Evolutionary conservation across 2,888 invertebrate genomes (phyloP).

Genomic region (Drosophila macrospina): DNA sequence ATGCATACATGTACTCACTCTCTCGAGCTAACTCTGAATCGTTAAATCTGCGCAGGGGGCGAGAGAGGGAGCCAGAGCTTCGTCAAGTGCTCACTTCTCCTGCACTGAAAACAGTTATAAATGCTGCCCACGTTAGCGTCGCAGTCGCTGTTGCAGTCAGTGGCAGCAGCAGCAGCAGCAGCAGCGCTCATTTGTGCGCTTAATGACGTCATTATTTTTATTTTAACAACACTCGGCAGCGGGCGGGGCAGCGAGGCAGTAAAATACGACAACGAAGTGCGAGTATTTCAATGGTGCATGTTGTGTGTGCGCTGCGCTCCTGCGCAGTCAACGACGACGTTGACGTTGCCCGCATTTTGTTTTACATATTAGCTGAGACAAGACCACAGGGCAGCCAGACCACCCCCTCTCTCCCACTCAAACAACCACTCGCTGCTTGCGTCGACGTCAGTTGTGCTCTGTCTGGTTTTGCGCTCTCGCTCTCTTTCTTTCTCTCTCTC

Average conservation of each 20-base stretch:
- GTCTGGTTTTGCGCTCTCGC: conserved; percentile 61
- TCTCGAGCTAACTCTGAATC: conserved; percentile 24
- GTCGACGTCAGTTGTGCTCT: conserved; percentile 63
- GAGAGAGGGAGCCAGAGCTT: conserved; percentile 49
- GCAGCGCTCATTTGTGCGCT: conserved; percentile 80
- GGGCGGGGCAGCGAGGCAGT: conserved; percentile 58
- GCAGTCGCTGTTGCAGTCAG: conserved; percentile 28
- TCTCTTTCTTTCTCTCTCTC: conserved; percentile 37
- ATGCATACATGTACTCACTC: conserved; percentile 18
- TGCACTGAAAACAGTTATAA: conserved; percentile 77
- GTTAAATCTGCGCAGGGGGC: conserved; percentile 41
- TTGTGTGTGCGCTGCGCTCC: conserved; percentile 72
- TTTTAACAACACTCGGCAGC: conserved; percentile 75
- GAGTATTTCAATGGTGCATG: conserved; percentile 61
- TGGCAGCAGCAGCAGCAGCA: conserved; percentile 53
- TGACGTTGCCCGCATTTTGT: conserved; percentile 65
- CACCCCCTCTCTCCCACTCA: conserved; percentile 44
- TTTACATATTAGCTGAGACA: conserved; percentile 68
- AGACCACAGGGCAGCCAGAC: conserved; percentile 56
- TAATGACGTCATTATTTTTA: conserved; percentile 81
- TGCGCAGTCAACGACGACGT: conserved; percentile 74
- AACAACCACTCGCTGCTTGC: conserved; percentile 59
- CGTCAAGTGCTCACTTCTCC: conserved; percentile 79
- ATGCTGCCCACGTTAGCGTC: conserved; percentile 56
- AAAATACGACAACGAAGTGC: conserved; percentile 67